Evolutionary conservation across 2,888 invertebrate genomes (phyloP).

Genomic region (Dicycla oo): DNA sequence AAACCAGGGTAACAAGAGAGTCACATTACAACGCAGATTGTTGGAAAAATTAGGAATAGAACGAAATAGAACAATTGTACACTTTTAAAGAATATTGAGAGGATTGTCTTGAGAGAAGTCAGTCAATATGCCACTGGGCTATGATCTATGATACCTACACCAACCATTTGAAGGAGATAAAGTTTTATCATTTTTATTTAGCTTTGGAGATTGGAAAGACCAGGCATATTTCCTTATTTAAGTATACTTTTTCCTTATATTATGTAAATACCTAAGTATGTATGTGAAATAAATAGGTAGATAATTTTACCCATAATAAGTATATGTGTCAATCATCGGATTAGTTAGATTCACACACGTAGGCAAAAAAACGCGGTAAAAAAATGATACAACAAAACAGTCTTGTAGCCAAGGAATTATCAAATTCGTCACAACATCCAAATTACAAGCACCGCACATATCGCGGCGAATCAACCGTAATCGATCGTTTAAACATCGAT

Average conservation of each 20-base stretch:
- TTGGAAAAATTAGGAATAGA: background rate
- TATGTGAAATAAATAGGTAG: background rate
- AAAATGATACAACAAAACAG: slow-evolving; percentile 44
- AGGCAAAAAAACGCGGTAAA: slow-evolving; percentile 33
- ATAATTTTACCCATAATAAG: too few relatives aligned
- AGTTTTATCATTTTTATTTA: background rate
- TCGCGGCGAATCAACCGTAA: slow-evolving; percentile 69
- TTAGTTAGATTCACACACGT: slow-evolving; percentile 21
- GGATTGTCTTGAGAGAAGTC: background rate
- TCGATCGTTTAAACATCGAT: slow-evolving; percentile 73
- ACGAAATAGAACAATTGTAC: background rate
- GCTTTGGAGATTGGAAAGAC: background rate
- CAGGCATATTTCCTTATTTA: background rate
- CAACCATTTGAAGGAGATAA: background rate
- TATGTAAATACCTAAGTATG: background rate
- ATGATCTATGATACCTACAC: background rate
- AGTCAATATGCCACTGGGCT: background rate
- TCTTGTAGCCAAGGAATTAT: slow-evolving; percentile 61
- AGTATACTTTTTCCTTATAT: background rate
- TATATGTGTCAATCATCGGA: slow-evolving; percentile 22
- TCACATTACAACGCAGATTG: background rate
- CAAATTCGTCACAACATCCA: slow-evolving; percentile 70
- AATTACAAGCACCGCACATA: slow-evolving; percentile 72
- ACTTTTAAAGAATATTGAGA: background rate
- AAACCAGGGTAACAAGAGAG: background rate